phyloP scores from a whole-genome alignment of 2,888 invertebrate genomes.

The Pegoplata infirma region DNA sequence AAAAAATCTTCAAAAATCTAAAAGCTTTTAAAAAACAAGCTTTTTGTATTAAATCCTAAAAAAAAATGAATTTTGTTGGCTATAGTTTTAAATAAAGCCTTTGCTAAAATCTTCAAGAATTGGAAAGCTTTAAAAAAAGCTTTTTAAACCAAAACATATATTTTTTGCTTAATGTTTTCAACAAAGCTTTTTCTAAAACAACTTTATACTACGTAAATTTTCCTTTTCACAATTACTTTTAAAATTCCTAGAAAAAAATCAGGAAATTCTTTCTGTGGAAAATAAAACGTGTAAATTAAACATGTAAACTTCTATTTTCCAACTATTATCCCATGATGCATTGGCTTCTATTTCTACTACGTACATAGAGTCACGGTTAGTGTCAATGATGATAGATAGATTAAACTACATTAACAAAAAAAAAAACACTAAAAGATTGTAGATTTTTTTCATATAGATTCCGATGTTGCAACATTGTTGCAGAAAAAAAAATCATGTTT shows the following conservation, averaged over 20 bases:
- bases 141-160: no score
- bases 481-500: neutral
- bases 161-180: no score
- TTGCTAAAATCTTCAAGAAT: no score
- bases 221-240: neutral
- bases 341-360: neutral
- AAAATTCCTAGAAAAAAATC: neutral
- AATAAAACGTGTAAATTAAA: neutral
- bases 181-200: no score
- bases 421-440: neutral
- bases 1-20: no score
- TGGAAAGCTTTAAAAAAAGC: no score
- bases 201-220: no score
- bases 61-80: no score
- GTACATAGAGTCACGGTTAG: neutral
- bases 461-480: neutral
- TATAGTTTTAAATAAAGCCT: no score
- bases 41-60: no score
- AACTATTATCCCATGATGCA: neutral
- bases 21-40: no score
- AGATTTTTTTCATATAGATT: neutral
- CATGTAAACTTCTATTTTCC: neutral
- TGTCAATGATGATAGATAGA: constrained; percentile 21
- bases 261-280: constrained; percentile 2
- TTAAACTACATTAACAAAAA: neutral